Conservation (phyloP, 2,797 vertebrate species). For the Pseudomugil tenellus region DNA sequence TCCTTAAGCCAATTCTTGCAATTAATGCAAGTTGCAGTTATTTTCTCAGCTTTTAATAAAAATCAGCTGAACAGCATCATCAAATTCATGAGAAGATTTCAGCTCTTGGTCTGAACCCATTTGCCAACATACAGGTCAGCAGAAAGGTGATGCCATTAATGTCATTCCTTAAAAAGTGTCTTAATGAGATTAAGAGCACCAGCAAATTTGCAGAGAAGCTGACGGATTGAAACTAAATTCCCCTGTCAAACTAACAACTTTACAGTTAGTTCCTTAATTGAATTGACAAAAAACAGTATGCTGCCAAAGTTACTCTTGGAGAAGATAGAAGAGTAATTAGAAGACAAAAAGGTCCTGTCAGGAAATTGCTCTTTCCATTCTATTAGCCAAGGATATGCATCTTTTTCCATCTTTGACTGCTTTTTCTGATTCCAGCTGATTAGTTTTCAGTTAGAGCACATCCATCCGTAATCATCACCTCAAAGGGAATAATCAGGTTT, state of each 20-base stretch:
- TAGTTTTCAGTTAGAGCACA: constrained; percentile 25
- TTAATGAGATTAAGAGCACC: constrained; percentile 54
- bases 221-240: constrained; percentile 50
- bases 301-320: constrained; percentile 10
- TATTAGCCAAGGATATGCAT: constrained; percentile 6
- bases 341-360: constrained; percentile 11
- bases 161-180: constrained; percentile 34
- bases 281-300: constrained; percentile 29
- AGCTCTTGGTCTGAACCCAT: not conserved
- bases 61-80: constrained; percentile 28
- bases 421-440: constrained; percentile 10
- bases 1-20: constrained; percentile 24
- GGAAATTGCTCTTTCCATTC: not conserved
- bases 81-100: constrained; percentile 30
- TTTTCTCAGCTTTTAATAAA: too few species aligned
- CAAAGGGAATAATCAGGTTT: constrained; percentile 52
- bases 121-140: constrained; percentile 30
- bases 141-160: constrained; percentile 55
- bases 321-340: constrained; percentile 1
- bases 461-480: constrained; percentile 22
- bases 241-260: constrained; percentile 22
- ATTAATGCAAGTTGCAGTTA: too few species aligned
- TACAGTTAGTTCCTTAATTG: constrained; percentile 44
- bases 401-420: constrained; percentile 4
- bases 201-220: constrained; percentile 34